Evolutionary conservation across 2,113 vertebrate genomes (phyloP).

Genomic region (Corvus moneduloides): DNA sequence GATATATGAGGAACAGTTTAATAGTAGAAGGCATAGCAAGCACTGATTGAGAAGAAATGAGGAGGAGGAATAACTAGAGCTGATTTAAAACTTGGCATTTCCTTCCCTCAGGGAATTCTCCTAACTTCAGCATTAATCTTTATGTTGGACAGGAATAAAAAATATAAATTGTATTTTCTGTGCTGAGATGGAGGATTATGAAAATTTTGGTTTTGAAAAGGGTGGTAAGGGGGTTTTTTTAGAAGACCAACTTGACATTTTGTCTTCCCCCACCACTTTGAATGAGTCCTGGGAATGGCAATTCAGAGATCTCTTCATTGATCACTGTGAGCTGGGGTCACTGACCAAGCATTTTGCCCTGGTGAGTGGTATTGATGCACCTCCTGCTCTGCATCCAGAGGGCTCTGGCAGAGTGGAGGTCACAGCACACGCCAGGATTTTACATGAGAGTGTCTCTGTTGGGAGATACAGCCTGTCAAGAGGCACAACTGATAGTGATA

Average conservation of each 20-base stretch:
- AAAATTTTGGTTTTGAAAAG: background rate
- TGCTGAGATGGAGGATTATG: background rate
- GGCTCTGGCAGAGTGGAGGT: background rate
- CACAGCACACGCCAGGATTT: background rate
- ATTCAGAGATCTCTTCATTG: background rate
- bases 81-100: background rate
- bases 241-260: background rate
- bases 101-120: background rate
- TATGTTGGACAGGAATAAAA: background rate
- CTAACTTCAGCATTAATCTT: background rate
- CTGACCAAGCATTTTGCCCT: background rate
- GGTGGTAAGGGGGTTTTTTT: accelerated
- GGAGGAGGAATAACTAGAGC: background rate
- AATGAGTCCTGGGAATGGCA: background rate
- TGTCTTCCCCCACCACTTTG: background rate
- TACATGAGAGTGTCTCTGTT: background rate
- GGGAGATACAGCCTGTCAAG: background rate
- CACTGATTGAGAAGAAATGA: background rate
- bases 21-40: background rate
- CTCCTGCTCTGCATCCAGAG: background rate
- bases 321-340: background rate
- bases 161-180: background rate
- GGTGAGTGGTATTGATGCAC: background rate
- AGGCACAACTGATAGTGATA: background rate
- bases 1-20: background rate